Percentiles rank a stretch among this genome's conserved stretches.
phyloP scores from a whole-genome alignment of 1,140 invertebrate genomes.

The Ooceraea biroi region DNA sequence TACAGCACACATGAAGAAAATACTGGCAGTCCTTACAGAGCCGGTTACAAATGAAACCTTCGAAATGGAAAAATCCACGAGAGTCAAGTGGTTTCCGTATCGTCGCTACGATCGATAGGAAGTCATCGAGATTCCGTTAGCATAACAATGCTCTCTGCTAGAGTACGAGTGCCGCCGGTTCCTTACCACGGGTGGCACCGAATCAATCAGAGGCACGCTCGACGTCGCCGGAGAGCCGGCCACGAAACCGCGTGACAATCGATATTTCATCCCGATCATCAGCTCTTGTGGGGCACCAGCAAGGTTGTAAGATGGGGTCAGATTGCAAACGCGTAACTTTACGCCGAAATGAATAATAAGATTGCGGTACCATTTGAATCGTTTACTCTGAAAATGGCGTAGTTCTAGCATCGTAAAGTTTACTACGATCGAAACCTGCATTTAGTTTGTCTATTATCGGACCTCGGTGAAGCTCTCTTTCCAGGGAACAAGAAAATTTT shows the following conservation, averaged over 20 bases:
- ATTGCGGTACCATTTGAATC: not conserved
- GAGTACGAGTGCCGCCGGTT: constrained; percentile 15
- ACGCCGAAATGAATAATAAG: constrained; percentile 3
- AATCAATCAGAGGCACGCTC: constrained; percentile 72
- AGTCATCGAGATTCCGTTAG: constrained; percentile 74
- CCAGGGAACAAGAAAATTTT: not conserved
- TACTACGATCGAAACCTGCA: not conserved
- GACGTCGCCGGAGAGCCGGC: constrained; percentile 55
- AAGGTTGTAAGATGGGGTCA: constrained; percentile 2
- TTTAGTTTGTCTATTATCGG: constrained; percentile 1
- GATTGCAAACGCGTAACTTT: constrained; percentile 16
- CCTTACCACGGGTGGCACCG: constrained; percentile 48
- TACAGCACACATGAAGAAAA: constrained; percentile 52
- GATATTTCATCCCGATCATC: constrained; percentile 66
- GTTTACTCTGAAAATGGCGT: not conserved
- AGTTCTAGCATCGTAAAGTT: not conserved
- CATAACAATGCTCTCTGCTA: constrained; percentile 71
- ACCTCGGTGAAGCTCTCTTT: not conserved
- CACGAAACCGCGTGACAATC: constrained; percentile 72
- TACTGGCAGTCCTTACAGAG: constrained; percentile 43
- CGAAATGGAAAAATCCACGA: constrained; percentile 69
- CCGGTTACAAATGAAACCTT: constrained; percentile 58
- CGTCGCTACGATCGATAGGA: constrained; percentile 69
- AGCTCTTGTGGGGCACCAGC: constrained; percentile 6
- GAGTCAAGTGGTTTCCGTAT: constrained; percentile 62